Evolutionary conservation across 2,113 vertebrate species (phyloP).

Genomic region (Atherinomorus stipes): DNA sequence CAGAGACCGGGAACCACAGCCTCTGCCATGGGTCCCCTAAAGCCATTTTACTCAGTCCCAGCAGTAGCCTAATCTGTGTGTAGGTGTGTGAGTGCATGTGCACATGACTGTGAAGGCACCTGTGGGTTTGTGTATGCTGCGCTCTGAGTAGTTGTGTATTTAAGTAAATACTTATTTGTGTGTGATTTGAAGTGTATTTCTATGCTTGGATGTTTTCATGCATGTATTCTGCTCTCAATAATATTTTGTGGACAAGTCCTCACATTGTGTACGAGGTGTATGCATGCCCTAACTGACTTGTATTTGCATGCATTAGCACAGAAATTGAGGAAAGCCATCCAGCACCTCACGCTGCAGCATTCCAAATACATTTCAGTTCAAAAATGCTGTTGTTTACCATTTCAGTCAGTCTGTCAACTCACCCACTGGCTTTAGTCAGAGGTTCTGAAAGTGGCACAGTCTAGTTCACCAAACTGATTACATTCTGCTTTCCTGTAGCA

Average conservation of each 20-base stretch:
- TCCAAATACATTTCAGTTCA: conserved; percentile 41
- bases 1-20: conserved; percentile 73
- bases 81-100: conserved; percentile 31
- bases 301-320: conserved; percentile 59
- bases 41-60: conserved; percentile 77
- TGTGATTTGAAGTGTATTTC: conserved; percentile 9
- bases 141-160: conserved; percentile 24
- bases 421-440: conserved; percentile 30
- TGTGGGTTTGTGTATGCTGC: conserved; percentile 11
- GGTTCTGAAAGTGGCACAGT: conserved; percentile 47
- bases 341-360: conserved; percentile 27
- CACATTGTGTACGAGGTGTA: conserved; percentile 17
- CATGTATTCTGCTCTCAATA: conserved; percentile 30
- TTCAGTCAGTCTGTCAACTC: conserved; percentile 62
- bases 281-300: conserved; percentile 16
- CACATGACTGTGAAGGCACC: conserved; percentile 8
- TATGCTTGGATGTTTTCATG: conserved; percentile 4
- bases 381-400: conserved; percentile 56
- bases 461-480: conserved; percentile 58
- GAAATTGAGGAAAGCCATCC: conserved; percentile 35
- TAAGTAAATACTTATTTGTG: conserved; percentile 30
- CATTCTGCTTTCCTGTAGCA: conserved; percentile 52
- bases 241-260: conserved; percentile 34
- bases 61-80: conserved; percentile 74
- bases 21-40: conserved; percentile 72